A percentile compares a stretch with the other conserved stretches of the same genome.
phyloP scores from a whole-genome alignment of 1,140 invertebrate genomes.

The Polypedilum pembai region DNA sequence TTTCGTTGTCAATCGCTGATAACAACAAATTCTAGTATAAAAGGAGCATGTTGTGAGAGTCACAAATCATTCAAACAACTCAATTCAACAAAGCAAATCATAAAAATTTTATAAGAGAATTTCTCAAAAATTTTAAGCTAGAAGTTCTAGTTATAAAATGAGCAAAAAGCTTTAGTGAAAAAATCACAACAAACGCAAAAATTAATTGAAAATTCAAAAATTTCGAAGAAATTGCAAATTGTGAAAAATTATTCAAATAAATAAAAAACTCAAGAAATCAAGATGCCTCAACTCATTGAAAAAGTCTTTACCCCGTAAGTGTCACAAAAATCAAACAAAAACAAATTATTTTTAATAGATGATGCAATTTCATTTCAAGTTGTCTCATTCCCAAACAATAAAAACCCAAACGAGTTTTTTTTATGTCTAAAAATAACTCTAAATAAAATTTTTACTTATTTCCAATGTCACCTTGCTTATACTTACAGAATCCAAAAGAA shows the following conservation, averaged over 20 bases:
- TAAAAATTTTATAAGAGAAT: conserved; percentile 1
- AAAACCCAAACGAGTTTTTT: background rate
- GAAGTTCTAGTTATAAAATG: conserved; percentile 19
- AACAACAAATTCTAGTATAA: conserved; percentile 13
- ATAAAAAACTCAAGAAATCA: background rate
- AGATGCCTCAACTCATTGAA: background rate
- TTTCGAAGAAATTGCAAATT: background rate
- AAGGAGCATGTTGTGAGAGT: background rate
- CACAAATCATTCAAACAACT: background rate
- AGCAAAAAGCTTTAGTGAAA: background rate
- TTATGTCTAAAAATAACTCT: background rate
- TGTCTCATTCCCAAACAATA: background rate
- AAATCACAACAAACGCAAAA: background rate
- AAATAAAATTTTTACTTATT: background rate
- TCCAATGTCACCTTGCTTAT: background rate
- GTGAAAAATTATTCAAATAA: background rate
- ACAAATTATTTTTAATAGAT: background rate
- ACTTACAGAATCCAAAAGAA: background rate
- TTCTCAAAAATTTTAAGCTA: background rate
- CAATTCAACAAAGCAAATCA: background rate
- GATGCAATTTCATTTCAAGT: no score
- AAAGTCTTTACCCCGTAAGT: background rate
- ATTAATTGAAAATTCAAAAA: background rate
- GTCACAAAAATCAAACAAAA: background rate
- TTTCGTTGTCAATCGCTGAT: conserved; percentile 8